A percentile compares a stretch with the other conserved stretches of the same genome.
phyloP scores from a whole-genome alignment of 2,888 invertebrate species.

The Monochamus alternatus region DNA sequence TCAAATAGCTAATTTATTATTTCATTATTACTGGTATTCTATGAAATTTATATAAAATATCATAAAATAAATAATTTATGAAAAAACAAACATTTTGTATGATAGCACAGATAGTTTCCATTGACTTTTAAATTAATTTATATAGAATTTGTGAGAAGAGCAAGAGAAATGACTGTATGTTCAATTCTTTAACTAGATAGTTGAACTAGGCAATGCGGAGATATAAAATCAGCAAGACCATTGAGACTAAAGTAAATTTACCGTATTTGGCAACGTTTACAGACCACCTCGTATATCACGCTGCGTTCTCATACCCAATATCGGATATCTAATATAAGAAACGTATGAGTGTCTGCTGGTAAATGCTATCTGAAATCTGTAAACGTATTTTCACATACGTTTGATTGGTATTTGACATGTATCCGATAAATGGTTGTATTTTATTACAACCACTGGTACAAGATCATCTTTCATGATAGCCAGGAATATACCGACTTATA shows the following conservation, averaged over 20 bases:
- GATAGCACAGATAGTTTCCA: too few species aligned
- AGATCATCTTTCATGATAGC: conserved; percentile 52
- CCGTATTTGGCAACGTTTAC: conserved; percentile 20
- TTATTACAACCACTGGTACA: conserved; percentile 59
- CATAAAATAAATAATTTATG: too few species aligned
- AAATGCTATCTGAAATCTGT: conserved; percentile 60
- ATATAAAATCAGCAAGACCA: conserved; percentile 2
- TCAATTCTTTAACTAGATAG: background rate
- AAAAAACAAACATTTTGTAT: too few species aligned
- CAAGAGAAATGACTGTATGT: too few species aligned
- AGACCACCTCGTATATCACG: conserved; percentile 28
- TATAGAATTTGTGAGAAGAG: too few species aligned
- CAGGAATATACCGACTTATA: conserved; percentile 50
- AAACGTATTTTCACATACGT: conserved; percentile 60
- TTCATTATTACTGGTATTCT: too few species aligned
- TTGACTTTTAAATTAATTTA: too few species aligned
- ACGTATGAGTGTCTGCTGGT: conserved; percentile 47
- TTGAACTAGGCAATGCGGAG: background rate
- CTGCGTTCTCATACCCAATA: conserved; percentile 36
- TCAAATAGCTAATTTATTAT: too few species aligned
- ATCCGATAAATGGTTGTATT: conserved; percentile 62
- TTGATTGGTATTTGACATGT: conserved; percentile 63
- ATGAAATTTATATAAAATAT: too few species aligned
- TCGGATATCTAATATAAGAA: conserved; percentile 41
- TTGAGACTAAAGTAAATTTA: conserved; percentile 14